Evolutionary conservation across 2,888 invertebrate species (phyloP).

Genomic region (Campoplex nolae): DNA sequence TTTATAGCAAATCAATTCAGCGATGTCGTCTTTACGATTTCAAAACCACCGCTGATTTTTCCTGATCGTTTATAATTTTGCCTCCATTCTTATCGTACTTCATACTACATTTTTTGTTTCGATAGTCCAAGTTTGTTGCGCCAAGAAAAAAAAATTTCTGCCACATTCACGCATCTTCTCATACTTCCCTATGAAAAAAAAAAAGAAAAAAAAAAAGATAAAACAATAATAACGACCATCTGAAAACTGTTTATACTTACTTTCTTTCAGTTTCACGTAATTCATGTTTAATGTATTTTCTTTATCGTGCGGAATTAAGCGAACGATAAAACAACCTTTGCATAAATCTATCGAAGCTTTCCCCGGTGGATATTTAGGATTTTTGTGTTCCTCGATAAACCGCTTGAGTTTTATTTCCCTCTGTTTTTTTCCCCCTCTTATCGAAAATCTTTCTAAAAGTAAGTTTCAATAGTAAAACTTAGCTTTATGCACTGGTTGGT

Average conservation of each 20-base stretch:
- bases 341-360: constrained; percentile 47
- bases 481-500: constrained; percentile 60
- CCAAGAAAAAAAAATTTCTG: constrained; percentile 22
- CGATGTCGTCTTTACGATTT: neutral
- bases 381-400: neutral
- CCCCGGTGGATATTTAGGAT: too few species aligned
- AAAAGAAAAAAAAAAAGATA: neutral
- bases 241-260: constrained; percentile 28
- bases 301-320: constrained; percentile 47
- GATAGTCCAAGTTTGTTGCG: constrained; percentile 4
- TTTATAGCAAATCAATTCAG: neutral
- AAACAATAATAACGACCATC: neutral
- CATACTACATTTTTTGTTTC: neutral
- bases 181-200: constrained; percentile 22
- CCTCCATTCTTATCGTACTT: neutral
- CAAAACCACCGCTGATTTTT: neutral
- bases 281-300: constrained; percentile 53
- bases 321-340: constrained; percentile 55
- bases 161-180: constrained; percentile 48
- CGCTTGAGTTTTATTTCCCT: neutral
- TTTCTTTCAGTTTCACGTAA: constrained; percentile 58
- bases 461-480: constrained; percentile 18
- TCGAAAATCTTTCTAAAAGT: neutral
- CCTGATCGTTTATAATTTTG: neutral
- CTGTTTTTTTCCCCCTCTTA: neutral